Evolutionary conservation across 2,797 vertebrate species (phyloP), one percentile per base, ranked within the genome.

Genomic region (Balearica regulorum): DNA sequence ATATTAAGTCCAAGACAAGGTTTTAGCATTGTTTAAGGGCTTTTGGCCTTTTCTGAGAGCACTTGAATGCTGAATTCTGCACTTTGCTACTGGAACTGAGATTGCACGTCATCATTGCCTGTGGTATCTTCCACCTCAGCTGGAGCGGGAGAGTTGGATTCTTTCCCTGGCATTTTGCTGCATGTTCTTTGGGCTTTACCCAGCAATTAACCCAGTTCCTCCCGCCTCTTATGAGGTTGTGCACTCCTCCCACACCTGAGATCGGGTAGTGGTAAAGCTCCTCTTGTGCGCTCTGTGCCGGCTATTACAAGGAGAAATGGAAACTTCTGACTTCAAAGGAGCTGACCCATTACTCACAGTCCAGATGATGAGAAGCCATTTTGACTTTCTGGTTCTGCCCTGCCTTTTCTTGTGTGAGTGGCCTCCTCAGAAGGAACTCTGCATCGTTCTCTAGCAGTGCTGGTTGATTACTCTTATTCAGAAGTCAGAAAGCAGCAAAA

Each of bases 161-260:
- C 69, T 54, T 89, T 94, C 76, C 82, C 64, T 93, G 93, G 69
- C 43, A 4, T 87, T 95, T 88, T 93, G 72, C 68, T 94, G 48
- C 1, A 1, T 2, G 3, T 79, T 85, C 85, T 88, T 91, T 93
- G 83, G 26, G 10, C 64, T 95, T 91, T 61, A 72, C 53, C 64
- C 75, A 77, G 82, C 64, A 44, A 35, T 85, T n/a, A 54, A 66
- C 91, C 26, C 1, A 0, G 10, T 89, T 91, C 78, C 62, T 95
- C 54, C 33, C 9, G 2, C 46, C 0, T 0, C 66, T 72, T 1
- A 0, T 73, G 61, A 70, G 43, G 16, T 37, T 88, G 39, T 43
- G 57, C 55, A 11, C n/a, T 78, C 80, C 72, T 93, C 61, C 76
- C 69, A 35, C 65, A 39, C 37, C 37, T 53, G 72, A 57, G 20